Conservation (phyloP, 1,140 invertebrate genomes). For the Eurosta solidaginis region DNA sequence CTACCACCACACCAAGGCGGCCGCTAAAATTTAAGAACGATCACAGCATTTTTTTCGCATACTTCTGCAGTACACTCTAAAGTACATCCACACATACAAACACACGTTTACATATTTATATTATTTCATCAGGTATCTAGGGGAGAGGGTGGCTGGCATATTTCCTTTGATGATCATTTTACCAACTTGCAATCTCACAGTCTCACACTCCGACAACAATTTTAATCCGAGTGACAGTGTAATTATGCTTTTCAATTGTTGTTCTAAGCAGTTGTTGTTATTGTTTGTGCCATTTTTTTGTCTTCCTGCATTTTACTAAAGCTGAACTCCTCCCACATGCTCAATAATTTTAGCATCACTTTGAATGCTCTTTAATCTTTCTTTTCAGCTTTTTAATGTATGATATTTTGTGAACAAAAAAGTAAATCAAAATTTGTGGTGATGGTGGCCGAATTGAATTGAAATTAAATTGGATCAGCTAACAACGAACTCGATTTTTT, state of each 20-base stretch:
- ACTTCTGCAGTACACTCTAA: no score
- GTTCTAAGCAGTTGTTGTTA: conserved; percentile 10
- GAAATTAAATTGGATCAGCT: not conserved
- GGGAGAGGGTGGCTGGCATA: not conserved
- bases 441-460: not conserved
- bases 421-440: conserved; percentile 18
- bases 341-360: not conserved
- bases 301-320: not conserved
- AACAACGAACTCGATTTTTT: no score
- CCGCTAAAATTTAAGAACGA: no score
- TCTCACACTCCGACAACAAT: conserved; percentile 13
- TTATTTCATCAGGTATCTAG: no score
- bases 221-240: conserved; percentile 24
- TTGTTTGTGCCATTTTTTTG: not conserved
- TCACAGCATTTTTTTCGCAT: no score
- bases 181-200: conserved; percentile 17
- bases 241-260: conserved; percentile 25
- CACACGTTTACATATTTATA: not conserved
- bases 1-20: no score
- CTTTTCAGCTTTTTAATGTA: conserved; percentile 6
- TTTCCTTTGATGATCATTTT: conserved; percentile 20
- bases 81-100: no score
- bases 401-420: not conserved
- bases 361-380: conserved; percentile 26
- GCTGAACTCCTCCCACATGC: not conserved